Evolutionary conservation across 2,113 vertebrate genomes (phyloP).

Genomic region (Piaya cayana): DNA sequence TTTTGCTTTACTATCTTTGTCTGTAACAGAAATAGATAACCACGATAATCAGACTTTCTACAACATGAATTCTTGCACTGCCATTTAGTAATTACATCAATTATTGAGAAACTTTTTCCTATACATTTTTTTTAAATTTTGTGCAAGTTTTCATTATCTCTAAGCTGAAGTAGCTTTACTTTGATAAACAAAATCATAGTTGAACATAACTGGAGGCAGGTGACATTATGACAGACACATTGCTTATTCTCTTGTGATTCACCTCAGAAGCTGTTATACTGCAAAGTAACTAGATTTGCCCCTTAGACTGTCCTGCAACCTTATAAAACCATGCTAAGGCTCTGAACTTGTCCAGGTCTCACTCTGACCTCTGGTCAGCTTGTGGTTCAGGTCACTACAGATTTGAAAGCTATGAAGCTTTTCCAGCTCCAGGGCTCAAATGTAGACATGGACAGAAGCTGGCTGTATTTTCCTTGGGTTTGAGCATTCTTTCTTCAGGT

Average conservation of each 20-base stretch:
- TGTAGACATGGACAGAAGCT: fast-evolving
- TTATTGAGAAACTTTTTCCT: background rate
- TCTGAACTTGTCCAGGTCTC: background rate
- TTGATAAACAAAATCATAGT: background rate
- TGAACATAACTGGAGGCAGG: background rate
- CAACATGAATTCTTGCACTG: background rate
- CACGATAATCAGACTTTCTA: background rate
- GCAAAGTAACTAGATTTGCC: background rate
- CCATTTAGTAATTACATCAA: background rate
- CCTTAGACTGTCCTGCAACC: background rate
- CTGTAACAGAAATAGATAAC: background rate
- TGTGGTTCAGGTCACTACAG: fast-evolving
- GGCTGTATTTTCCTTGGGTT: background rate
- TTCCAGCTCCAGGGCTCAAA: background rate
- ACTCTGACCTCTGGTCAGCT: background rate
- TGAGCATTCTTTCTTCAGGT: background rate
- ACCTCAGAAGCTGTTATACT: background rate
- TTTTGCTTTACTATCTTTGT: background rate
- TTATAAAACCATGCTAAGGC: background rate
- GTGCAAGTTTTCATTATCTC: background rate
- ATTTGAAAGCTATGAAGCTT: background rate
- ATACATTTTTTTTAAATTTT: background rate
- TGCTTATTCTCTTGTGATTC: background rate
- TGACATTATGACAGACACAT: fast-evolving
- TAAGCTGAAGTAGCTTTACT: background rate